Evolutionary conservation across 2,113 vertebrate species (phyloP).

Genomic region (Ciconia stormi): DNA sequence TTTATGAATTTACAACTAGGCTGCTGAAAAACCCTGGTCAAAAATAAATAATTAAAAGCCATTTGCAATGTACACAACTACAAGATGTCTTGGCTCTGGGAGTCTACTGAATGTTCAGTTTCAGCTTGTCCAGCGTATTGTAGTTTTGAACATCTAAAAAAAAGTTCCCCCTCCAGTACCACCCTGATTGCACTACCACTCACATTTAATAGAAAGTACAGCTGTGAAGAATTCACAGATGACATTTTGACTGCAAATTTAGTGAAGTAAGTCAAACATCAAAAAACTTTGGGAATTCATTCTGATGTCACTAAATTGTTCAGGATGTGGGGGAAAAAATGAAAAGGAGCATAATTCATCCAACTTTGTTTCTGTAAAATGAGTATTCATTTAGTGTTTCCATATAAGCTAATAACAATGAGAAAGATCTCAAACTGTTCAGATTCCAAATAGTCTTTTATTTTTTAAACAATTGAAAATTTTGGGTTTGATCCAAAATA

Average conservation of each 20-base stretch:
- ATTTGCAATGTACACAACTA: neutral
- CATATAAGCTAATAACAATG: neutral
- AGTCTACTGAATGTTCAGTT: neutral
- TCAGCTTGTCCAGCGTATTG: neutral
- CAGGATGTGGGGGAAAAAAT: neutral
- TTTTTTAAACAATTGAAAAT: neutral
- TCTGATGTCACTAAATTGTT: neutral
- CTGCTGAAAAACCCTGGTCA: neutral
- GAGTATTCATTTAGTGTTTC: neutral
- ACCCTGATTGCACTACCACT: neutral
- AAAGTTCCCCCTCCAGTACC: rapidly evolving
- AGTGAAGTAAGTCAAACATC: neutral
- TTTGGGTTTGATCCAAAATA: neutral
- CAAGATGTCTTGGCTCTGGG: neutral
- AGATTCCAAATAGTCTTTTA: neutral
- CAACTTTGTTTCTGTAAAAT: neutral
- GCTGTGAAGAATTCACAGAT: neutral
- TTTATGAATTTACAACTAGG: neutral
- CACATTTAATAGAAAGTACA: neutral
- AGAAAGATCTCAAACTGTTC: neutral
- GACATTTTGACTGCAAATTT: neutral
- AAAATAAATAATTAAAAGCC: neutral
- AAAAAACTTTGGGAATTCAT: neutral
- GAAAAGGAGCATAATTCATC: neutral
- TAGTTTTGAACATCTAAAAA: neutral